These are phyloP conservation scores for Argopecten irradians DNA, from an alignment of 1,140 invertebrate species.

Conservation along the genomic window DNA sequence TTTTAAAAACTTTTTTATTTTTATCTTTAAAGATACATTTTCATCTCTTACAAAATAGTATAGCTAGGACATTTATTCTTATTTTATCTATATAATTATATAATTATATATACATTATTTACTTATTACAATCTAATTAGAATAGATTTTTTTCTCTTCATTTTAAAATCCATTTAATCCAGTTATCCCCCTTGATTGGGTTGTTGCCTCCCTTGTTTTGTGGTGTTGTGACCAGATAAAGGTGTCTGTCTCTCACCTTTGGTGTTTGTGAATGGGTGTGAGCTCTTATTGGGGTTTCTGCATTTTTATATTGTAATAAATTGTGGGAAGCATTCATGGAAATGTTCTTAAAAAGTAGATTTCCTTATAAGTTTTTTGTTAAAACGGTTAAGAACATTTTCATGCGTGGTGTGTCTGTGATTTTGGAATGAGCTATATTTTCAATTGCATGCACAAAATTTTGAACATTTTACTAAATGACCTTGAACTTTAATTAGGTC, in stretches of 20 bases:
- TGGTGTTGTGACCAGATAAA: neutral
- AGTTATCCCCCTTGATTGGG: neutral
- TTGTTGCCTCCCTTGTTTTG: too few species aligned
- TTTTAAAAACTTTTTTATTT: too few species aligned
- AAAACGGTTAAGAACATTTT: neutral
- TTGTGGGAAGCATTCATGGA: neutral
- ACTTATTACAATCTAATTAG: neutral
- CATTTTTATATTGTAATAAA: neutral
- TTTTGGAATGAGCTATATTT: neutral
- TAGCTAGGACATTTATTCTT: too few species aligned
- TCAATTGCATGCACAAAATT: neutral
- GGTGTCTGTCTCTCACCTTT: neutral
- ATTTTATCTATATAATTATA: too few species aligned
- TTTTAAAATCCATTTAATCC: neutral
- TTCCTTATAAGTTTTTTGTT: neutral
- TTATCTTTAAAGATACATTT: too few species aligned
- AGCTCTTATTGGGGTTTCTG: neutral
- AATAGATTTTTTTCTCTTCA: neutral
- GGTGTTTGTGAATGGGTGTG: slow-evolving; percentile 15
- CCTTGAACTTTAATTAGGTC: slow-evolving; percentile 8
- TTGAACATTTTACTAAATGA: neutral
- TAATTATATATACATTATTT: neutral
- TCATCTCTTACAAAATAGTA: too few species aligned
- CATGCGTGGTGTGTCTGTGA: neutral
- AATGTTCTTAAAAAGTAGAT: neutral